Evolutionary conservation across 2,888 invertebrate species (phyloP), one percentile per base, ranked within the genome.

Genomic region (Corbicula japonica): DNA sequence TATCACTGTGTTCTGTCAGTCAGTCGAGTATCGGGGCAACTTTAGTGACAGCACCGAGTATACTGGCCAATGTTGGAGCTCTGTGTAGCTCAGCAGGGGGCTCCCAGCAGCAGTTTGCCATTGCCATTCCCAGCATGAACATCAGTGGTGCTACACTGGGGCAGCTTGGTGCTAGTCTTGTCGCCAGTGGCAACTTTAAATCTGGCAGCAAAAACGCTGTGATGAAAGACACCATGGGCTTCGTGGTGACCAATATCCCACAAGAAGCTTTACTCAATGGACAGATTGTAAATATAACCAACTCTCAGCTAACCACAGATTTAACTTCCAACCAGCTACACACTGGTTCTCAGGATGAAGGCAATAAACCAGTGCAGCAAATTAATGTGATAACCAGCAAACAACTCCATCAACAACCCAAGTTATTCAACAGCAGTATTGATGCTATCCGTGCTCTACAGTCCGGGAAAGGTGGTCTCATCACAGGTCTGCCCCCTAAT

Each of bases 201-300:
- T 74, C 76, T 32, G 76, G 74, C 30, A 52, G n/a, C 41, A 89
- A 90, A 76, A 90, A 90, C 63, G 88, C 86, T 78, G 83, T 86
- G 63, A 80, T 87, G 30, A 80, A 87, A 63, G 90, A 90, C 74
- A 66, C 66, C 10, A 75, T 86, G 60, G 85, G 87, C 58, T 80
- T 90, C 68, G 77, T 91, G 44, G 88, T 90, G 48, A 88, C 90
- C 8, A 87, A 88, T 18, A 83, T 90, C 21, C 89, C 90, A 63
- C 85, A 86, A 41, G 84, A 84, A 60, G 84, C 88, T 21, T 61
- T 88, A 52, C 80, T 89, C 48, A 91, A 91, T 68, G 91, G 91
- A 21, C 91, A 91, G 83, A 88, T 86, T 76, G 83, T 91, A 21
- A 90, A 90, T 75, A 87, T 90, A 28, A 84, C 88, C 8, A 85